Conservation (phyloP, 2,888 invertebrate species). For the Acronicta psi region DNA sequence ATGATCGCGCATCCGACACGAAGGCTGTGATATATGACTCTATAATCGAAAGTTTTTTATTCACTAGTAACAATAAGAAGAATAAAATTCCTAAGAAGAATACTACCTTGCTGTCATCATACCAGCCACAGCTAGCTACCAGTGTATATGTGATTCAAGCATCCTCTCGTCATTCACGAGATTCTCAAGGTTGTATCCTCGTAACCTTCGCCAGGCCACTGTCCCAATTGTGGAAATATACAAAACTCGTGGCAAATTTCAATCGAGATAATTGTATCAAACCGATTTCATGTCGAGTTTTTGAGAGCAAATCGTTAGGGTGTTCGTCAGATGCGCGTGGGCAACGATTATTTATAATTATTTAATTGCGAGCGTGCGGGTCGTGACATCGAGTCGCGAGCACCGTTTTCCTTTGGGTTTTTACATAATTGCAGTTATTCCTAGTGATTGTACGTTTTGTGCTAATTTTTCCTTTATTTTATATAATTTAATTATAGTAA, state of each 20-base stretch:
- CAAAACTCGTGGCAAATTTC: constrained; percentile 11
- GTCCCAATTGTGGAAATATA: neutral
- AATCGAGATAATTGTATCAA: constrained; percentile 26
- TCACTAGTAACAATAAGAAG: no score
- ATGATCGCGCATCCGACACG: no score
- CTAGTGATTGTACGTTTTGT: constrained; percentile 44
- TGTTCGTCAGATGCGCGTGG: constrained; percentile 59
- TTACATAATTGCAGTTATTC: constrained; percentile 51
- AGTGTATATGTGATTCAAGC: no score
- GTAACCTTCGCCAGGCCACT: neutral
- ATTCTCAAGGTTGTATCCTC: neutral
- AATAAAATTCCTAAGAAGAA: no score
- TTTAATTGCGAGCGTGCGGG: constrained; percentile 65
- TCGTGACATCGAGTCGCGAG: constrained; percentile 60
- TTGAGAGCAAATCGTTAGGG: constrained; percentile 44
- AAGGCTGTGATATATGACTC: no score
- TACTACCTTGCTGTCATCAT: no score
- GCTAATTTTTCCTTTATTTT: constrained; percentile 45
- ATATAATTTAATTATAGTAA: constrained; percentile 46
- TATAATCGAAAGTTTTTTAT: no score
- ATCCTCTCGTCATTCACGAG: neutral
- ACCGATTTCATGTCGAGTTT: constrained; percentile 44
- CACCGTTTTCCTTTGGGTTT: constrained; percentile 56
- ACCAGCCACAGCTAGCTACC: no score
- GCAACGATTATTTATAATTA: constrained; percentile 68